Evolutionary conservation across 2,113 vertebrate species (phyloP).

Genomic region (Rhadina sibilatrix): DNA sequence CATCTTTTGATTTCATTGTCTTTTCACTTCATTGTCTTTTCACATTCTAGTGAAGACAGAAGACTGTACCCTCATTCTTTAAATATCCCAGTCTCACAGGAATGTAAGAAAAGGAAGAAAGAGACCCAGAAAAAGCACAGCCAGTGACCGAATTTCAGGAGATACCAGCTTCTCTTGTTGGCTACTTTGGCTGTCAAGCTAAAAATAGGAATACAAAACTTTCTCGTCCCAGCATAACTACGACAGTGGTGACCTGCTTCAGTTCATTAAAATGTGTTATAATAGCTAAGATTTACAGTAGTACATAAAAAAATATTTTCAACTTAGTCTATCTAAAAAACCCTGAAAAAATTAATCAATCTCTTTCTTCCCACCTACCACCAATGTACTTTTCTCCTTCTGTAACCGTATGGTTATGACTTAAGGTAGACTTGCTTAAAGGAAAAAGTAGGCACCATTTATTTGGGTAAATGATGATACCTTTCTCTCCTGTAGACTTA

Average conservation of each 20-base stretch:
- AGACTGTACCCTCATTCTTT: not conserved
- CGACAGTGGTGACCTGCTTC: not conserved
- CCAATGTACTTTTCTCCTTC: not conserved
- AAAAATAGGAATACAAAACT: not conserved
- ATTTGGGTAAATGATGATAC: not conserved
- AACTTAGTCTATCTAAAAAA: not conserved
- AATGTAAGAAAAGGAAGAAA: not conserved
- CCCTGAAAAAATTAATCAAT: fast-evolving
- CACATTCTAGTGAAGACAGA: not conserved
- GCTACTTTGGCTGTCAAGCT: not conserved
- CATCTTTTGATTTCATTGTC: not conserved
- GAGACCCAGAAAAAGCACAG: not conserved
- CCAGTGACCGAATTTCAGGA: not conserved
- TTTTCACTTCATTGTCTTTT: not conserved
- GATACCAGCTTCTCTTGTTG: not conserved
- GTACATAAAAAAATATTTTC: not conserved
- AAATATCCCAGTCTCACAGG: not conserved
- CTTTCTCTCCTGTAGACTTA: not conserved
- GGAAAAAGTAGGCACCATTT: not conserved
- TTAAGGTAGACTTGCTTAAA: not conserved
- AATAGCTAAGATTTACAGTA: not conserved
- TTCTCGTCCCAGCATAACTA: not conserved
- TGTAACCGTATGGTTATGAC: not conserved
- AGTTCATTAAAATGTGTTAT: not conserved
- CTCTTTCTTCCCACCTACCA: not conserved